A percentile compares a stretch with the other conserved stretches of the same genome.
Evolutionary conservation across 2,888 invertebrate species (phyloP).

Genomic region (Chrysina gloriosa): DNA sequence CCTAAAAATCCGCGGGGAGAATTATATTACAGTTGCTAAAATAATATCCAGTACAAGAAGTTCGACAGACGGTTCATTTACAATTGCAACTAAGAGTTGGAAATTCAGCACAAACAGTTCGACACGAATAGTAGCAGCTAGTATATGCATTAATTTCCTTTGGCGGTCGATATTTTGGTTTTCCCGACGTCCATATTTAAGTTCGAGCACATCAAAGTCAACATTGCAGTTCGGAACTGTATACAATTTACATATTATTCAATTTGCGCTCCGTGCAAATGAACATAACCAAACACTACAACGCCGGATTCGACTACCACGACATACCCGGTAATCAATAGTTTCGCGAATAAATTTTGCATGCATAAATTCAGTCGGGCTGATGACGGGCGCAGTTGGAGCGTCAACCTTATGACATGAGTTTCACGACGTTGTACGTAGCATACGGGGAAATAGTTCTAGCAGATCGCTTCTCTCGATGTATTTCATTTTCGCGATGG

Average conservation of each 20-base stretch:
- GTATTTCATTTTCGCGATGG: conserved; percentile 5
- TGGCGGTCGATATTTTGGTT: background rate
- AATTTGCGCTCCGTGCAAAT: background rate
- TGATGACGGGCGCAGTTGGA: background rate
- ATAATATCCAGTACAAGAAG: too few species aligned
- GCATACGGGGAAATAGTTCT: too few species aligned
- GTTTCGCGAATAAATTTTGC: background rate
- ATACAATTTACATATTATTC: background rate
- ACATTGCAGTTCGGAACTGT: background rate
- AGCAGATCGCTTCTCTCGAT: background rate
- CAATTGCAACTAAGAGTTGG: background rate
- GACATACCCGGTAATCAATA: background rate
- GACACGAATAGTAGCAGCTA: background rate
- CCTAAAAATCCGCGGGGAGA: too few species aligned
- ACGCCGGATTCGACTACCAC: background rate
- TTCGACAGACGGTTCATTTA: background rate
- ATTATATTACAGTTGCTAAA: too few species aligned
- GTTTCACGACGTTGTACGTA: too few species aligned
- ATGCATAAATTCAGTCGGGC: background rate
- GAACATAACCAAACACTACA: background rate
- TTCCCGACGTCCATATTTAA: background rate
- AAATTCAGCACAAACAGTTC: background rate
- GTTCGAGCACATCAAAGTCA: background rate
- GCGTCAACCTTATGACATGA: too few species aligned
- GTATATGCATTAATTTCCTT: background rate